Conservation (phyloP, 2,113 vertebrate species). For the Blennius ocellaris region DNA sequence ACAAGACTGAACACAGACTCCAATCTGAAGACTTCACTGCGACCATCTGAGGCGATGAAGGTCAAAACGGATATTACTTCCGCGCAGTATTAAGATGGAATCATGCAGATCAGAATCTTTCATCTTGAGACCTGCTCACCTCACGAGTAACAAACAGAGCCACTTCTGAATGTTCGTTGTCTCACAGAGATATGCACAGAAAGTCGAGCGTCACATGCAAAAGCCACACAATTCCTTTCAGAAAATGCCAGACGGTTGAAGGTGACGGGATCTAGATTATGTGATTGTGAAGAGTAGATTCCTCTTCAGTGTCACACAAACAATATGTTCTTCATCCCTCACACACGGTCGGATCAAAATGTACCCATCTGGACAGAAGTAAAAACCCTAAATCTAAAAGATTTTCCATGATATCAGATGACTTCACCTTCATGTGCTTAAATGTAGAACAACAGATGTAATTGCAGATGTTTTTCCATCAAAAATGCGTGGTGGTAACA, state of each 20-base stretch:
- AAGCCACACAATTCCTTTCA: not conserved
- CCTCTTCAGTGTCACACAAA: too few species aligned
- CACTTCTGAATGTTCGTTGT: not conserved
- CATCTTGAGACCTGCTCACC: not conserved
- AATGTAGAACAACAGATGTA: too few species aligned
- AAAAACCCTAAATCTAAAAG: too few species aligned
- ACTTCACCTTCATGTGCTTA: too few species aligned
- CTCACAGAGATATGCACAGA: not conserved
- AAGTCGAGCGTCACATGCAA: not conserved
- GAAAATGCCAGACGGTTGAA: not conserved
- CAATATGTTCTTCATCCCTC: not conserved
- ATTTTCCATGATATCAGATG: too few species aligned
- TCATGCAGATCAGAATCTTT: conserved; percentile 28
- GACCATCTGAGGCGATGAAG: conserved; percentile 15
- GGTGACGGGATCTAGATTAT: not conserved
- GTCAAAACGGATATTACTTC: conserved; percentile 5
- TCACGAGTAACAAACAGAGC: not conserved
- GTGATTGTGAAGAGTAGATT: not conserved
- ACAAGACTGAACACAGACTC: not conserved
- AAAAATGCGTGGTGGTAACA: too few species aligned
- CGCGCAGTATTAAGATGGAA: not conserved
- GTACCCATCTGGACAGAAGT: too few species aligned
- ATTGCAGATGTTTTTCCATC: too few species aligned
- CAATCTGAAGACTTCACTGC: not conserved
- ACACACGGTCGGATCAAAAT: too few species aligned